A percentile compares a stretch with the other conserved stretches of the same genome.
Evolutionary conservation across 2,113 vertebrate genomes (phyloP).

Genomic region (Sander lucioperca): DNA sequence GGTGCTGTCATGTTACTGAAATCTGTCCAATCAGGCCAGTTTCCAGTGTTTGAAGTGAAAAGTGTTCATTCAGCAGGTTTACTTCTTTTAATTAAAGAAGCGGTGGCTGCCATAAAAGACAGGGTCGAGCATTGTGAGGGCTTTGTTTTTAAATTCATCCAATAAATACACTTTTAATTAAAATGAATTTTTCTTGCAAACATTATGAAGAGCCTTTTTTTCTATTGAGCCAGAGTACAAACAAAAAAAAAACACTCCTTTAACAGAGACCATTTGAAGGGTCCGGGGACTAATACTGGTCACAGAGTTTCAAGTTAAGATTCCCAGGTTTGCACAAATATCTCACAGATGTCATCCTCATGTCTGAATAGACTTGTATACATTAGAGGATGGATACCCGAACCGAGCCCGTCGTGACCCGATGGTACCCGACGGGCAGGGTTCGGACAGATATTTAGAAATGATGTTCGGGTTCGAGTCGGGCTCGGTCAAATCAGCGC

Average conservation of each 20-base stretch:
- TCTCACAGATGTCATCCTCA: no score
- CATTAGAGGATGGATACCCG: no score
- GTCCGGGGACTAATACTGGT: background rate
- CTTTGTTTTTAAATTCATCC: constrained; percentile 30
- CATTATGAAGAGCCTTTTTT: background rate
- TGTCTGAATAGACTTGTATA: no score
- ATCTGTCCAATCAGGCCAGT: constrained; percentile 41
- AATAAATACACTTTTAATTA: constrained; percentile 32
- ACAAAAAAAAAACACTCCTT: no score
- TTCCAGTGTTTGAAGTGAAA: constrained; percentile 45
- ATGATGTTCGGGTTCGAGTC: no score
- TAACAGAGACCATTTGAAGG: background rate
- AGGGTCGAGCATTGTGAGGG: background rate
- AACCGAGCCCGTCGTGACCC: no score
- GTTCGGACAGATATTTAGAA: no score
- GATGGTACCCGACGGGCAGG: no score
- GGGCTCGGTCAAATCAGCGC: no score
- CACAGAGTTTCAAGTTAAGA: background rate
- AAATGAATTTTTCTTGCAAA: background rate
- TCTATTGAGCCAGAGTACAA: background rate
- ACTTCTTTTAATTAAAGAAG: constrained; percentile 48
- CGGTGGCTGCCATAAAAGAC: background rate
- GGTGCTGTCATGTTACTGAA: background rate
- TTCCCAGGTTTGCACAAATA: no score
- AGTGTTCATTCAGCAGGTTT: constrained; percentile 49